These are phyloP conservation scores for Globia sparganii DNA, from an alignment of 2,888 invertebrate genomes.

Conservation along the genomic window DNA sequence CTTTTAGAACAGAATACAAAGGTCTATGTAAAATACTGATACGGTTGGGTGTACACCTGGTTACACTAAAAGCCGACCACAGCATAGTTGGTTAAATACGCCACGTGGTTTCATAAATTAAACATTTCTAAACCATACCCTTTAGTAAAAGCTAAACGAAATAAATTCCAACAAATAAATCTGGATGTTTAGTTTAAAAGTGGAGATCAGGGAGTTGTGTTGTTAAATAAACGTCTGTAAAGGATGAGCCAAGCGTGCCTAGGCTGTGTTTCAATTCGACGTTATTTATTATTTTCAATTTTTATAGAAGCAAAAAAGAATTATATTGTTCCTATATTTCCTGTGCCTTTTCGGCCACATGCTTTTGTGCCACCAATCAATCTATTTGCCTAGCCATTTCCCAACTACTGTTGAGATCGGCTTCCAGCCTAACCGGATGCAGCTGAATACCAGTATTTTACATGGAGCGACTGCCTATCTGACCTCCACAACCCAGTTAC, in stretches of 20 bases:
- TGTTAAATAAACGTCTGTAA: slow-evolving; percentile 1
- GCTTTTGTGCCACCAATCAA: neutral
- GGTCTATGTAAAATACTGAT: neutral
- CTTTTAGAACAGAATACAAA: neutral
- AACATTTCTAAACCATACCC: neutral
- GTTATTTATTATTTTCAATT: neutral
- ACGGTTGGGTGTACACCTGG: too few relatives aligned
- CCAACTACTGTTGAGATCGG: neutral
- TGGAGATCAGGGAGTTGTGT: slow-evolving; percentile 11
- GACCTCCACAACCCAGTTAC: neutral
- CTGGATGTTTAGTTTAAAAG: slow-evolving; percentile 5
- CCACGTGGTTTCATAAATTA: neutral
- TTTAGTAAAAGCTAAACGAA: neutral
- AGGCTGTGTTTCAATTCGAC: neutral
- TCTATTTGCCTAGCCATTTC: neutral
- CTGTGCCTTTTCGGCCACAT: neutral
- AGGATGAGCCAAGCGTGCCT: neutral
- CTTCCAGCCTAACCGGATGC: neutral
- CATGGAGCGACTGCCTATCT: neutral
- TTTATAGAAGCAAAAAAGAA: neutral
- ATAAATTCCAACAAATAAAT: slow-evolving; percentile 10
- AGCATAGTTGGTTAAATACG: neutral
- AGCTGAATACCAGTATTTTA: too few relatives aligned
- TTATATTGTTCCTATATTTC: neutral
- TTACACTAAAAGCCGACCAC: neutral